phyloP scores from a whole-genome alignment of 2,113 vertebrate species.

The Pantherophis guttatus region DNA sequence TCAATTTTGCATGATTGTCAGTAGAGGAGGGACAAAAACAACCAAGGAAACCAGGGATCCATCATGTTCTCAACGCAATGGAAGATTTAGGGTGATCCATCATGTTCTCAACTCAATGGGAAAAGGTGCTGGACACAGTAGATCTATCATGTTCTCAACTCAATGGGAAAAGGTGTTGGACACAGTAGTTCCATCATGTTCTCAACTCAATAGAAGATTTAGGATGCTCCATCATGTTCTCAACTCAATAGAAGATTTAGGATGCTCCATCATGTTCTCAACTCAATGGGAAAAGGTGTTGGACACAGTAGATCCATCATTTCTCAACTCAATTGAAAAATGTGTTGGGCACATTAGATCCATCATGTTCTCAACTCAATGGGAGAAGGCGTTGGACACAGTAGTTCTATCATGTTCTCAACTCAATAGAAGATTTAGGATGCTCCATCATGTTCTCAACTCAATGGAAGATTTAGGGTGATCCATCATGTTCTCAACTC shows the following conservation, averaged over 20 bases:
- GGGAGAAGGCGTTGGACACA: not conserved
- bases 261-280: too few species aligned
- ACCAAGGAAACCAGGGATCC: too few species aligned
- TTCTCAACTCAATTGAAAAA: not conserved
- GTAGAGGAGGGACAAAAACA: too few species aligned
- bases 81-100: not conserved
- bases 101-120: not conserved
- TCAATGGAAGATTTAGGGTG: not conserved
- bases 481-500: not conserved
- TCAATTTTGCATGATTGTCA: too few species aligned
- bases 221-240: too few species aligned
- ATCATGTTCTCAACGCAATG: not conserved
- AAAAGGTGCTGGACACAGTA: not conserved
- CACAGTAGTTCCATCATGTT: not conserved
- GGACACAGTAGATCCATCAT: not conserved
- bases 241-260: too few species aligned
- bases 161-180: too few species aligned
- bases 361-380: not conserved
- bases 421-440: too few species aligned
- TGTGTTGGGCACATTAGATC: not conserved
- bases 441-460: not conserved
- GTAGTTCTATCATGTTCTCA: not conserved
- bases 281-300: not conserved
- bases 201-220: not conserved
- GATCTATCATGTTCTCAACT: not conserved